These are phyloP conservation scores for Chaetodon trifascialis DNA, from an alignment of 2,113 vertebrate species.

Conservation along the genomic window DNA sequence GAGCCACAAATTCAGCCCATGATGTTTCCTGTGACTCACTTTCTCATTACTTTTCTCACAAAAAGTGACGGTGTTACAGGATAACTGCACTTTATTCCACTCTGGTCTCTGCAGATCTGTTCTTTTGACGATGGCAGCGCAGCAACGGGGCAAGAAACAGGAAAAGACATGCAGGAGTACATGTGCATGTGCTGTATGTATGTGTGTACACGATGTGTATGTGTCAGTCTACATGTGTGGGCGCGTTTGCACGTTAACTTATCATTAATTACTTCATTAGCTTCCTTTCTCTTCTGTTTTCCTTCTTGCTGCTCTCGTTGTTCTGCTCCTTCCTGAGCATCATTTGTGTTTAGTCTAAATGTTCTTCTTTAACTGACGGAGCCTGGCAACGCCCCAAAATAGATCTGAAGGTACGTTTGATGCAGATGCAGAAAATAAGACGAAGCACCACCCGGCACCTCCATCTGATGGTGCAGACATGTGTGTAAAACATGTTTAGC, in stretches of 20 bases:
- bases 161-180: background rate
- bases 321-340: too few species aligned
- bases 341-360: background rate
- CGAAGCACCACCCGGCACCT: background rate
- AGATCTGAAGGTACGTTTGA: constrained; percentile 25
- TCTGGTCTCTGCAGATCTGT: background rate
- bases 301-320: too few species aligned
- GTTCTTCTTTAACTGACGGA: background rate
- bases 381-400: constrained; percentile 9
- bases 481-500: constrained; percentile 42
- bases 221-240: too few species aligned
- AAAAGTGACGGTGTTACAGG: background rate
- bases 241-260: too few species aligned
- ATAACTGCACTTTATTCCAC: background rate
- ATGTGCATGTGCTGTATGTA: too few species aligned
- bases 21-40: background rate
- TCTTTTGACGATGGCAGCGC: background rate
- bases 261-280: too few species aligned
- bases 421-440: background rate
- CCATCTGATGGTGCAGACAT: constrained; percentile 20
- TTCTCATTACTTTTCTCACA: background rate
- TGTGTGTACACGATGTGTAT: too few species aligned
- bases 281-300: too few species aligned
- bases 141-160: background rate
- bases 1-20: background rate